Base-by-base conservation (phyloP, 2,888 invertebrate species). In the Coleophora deauratella region DNA sequence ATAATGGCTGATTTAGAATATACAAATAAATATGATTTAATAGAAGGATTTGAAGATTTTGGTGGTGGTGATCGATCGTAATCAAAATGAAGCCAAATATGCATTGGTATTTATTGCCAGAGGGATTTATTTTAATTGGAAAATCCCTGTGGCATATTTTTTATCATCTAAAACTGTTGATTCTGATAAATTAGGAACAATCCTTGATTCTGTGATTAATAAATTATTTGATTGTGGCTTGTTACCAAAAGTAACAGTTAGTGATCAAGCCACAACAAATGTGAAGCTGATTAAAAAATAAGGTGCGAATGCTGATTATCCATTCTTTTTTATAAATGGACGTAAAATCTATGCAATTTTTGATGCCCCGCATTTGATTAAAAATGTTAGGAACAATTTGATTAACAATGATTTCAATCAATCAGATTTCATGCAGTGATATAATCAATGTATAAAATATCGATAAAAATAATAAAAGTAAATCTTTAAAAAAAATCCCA, bases 41-140 rank as follows among this genome's bases (percentile, higher is more conserved):
- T 47, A 27, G 50, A 50, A 35, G 52, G 52, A 2, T 52, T 42
- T 45, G 47, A 52, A 45, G 50, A 50, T 44, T 43, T 45, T 12
- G 50, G 50, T 32, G 40, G 35, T 9, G 35, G 33, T 35, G 1
- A 45, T 42, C 36, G 41, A 33, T n/a, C n/a, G n/a, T n/a, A n/a
- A n/a, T n/a, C n/a, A n/a, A n/a, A n/a, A n/a, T n/a, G n/a, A n/a
- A 21, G 48, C 45, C 2, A 49, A 45, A 44, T 43, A 49, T 39
- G 45, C 42, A 10, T 30, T 47, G 9, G 49, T 49, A 1, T 49
- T 51, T 36, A 34, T 45, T 37, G 40, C 41, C 9, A 45, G 44
- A 39, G 43, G 46, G 9, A 21, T 47, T 27, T 51, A 44, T 35
- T 14, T 4, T 14, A 44, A 39, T 32, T 44, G 47, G 48, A 48